These are phyloP conservation scores for Nipponacmea schrenckii DNA, from an alignment of 2,888 invertebrate species.

Conservation along the genomic window DNA sequence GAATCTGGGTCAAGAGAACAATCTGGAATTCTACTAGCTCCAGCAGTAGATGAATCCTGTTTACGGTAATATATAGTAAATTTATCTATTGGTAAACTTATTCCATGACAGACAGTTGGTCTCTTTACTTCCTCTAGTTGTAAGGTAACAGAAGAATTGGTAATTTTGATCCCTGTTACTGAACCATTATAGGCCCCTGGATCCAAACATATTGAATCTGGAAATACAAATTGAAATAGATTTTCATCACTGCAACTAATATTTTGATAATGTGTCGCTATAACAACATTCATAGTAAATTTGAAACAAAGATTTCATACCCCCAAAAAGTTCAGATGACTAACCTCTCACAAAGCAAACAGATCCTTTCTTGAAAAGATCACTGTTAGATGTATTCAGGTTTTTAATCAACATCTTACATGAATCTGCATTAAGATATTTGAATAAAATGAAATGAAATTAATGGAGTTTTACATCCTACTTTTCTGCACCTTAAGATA, in stretches of 20 bases:
- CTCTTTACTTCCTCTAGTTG: slow-evolving; percentile 75
- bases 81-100: slow-evolving; percentile 67
- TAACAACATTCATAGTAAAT: background rate
- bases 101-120: slow-evolving; percentile 73
- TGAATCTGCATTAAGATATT: no score
- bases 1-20: slow-evolving; percentile 35
- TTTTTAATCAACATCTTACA: no score
- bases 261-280: background rate
- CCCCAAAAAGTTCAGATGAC: no score
- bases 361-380: no score
- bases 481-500: no score
- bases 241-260: no score
- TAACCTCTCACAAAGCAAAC: no score
- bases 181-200: slow-evolving; percentile 49
- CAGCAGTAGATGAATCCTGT: slow-evolving; percentile 33
- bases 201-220: slow-evolving; percentile 61
- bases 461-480: no score
- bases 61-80: slow-evolving; percentile 68
- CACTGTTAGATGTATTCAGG: no score
- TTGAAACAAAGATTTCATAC: background rate
- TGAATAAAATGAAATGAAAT: no score
- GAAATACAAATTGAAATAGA: slow-evolving; percentile 28
- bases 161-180: slow-evolving; percentile 39
- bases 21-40: slow-evolving; percentile 23
- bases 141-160: slow-evolving; percentile 46